These are phyloP conservation scores for Orius insidiosus DNA, from an alignment of 1,140 invertebrate genomes.

Conservation along the genomic window DNA sequence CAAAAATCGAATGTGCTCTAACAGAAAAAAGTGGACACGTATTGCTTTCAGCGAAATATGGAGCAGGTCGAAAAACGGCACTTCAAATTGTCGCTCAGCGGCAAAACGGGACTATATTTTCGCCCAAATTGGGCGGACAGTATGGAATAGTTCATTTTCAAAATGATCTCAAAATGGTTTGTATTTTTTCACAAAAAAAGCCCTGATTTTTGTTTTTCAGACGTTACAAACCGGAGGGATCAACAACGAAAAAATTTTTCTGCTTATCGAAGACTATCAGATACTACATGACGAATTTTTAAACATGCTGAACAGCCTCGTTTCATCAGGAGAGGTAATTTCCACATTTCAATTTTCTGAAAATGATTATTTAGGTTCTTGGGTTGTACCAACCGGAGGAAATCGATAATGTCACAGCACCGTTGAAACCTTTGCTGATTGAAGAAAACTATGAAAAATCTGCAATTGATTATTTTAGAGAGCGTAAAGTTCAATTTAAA, in stretches of 20 bases:
- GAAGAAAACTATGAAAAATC: conserved; percentile 53
- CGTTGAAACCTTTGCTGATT: conserved; percentile 48
- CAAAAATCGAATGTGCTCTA: conserved; percentile 42
- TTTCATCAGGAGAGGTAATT: conserved; percentile 49
- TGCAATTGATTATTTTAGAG: conserved; percentile 49
- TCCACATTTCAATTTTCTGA: too few species aligned
- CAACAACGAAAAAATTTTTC: conserved; percentile 55
- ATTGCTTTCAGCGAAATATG: conserved; percentile 54
- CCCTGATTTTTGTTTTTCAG: too few species aligned
- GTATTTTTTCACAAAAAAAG: too few species aligned
- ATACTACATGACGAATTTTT: conserved; percentile 45
- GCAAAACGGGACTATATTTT: conserved; percentile 47
- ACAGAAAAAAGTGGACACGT: conserved; percentile 43
- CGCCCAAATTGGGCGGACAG: conserved; percentile 34
- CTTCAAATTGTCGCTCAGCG: conserved; percentile 51
- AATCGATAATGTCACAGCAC: conserved; percentile 51
- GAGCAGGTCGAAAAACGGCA: conserved; percentile 59
- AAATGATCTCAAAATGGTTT: conserved; percentile 31
- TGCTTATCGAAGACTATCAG: conserved; percentile 76
- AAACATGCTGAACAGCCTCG: conserved; percentile 47
- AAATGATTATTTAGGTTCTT: too few species aligned
- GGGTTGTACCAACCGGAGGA: conserved; percentile 69
- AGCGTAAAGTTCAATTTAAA: conserved; percentile 37
- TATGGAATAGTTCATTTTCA: conserved; percentile 45
- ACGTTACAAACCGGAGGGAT: conserved; percentile 64